Percentiles rank a stretch among this genome's conserved stretches.
These are phyloP conservation scores for Oncorhynchus kisutch DNA, from an alignment of 2,113 vertebrate species.

Conservation along the genomic window DNA sequence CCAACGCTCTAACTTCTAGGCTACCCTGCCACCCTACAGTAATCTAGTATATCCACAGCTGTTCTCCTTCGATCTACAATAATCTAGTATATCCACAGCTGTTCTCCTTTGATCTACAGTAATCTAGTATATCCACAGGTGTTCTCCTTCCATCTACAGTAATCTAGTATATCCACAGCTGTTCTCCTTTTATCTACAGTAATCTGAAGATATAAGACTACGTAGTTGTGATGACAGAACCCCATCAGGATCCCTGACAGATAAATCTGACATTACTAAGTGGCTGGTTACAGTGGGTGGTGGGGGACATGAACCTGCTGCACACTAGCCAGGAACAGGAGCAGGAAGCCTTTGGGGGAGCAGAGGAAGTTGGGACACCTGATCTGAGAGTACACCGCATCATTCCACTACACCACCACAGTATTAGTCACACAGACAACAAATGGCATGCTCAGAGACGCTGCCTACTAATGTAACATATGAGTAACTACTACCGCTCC, in stretches of 20 bases:
- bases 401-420: slow-evolving; percentile 25
- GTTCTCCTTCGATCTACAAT: too few species aligned
- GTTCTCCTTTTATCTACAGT: too few species aligned
- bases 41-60: too few species aligned
- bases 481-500: slow-evolving; percentile 37
- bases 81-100: too few species aligned
- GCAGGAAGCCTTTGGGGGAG: slow-evolving; percentile 3
- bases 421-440: slow-evolving; percentile 55
- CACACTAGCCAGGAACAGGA: background rate
- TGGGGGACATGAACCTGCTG: slow-evolving; percentile 23
- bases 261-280: slow-evolving; percentile 28
- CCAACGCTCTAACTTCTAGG: too few species aligned
- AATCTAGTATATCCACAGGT: too few species aligned
- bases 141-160: too few species aligned
- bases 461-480: slow-evolving; percentile 37
- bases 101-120: too few species aligned
- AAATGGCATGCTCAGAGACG: slow-evolving; percentile 44
- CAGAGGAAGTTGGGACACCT: slow-evolving; percentile 61
- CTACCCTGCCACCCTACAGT: too few species aligned
- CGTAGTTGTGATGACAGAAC: slow-evolving; percentile 27
- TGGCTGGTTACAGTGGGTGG: background rate
- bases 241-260: slow-evolving; percentile 13
- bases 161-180: too few species aligned
- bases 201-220: slow-evolving; percentile 14
- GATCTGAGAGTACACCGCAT: slow-evolving; percentile 41